Conservation (phyloP, 37 sponge, comb jelly and placozoan genomes). For the Petrosia ficiformis region DNA sequence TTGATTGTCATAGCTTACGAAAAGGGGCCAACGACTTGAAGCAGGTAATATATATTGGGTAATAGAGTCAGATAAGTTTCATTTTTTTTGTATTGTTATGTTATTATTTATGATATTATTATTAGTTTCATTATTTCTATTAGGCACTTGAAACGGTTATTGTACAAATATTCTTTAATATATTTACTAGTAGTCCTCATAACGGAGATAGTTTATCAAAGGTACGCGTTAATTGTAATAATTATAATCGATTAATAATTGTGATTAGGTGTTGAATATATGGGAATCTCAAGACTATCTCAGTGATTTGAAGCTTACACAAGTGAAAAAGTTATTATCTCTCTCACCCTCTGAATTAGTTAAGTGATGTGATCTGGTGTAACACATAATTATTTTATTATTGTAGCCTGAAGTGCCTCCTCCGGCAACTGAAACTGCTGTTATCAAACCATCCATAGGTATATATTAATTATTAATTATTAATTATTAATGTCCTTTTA, state of each 20-base stretch:
- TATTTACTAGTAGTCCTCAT: conserved; percentile 29
- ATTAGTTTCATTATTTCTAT: background rate
- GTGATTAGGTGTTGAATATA: conserved; percentile 77
- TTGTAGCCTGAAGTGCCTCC: background rate
- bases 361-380: background rate
- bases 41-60: conserved; percentile 32
- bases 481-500: background rate
- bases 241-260: background rate
- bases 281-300: conserved; percentile 85
- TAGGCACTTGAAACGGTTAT: conserved; percentile 71
- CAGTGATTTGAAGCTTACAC: conserved; percentile 39
- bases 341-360: background rate
- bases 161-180: conserved; percentile 77
- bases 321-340: background rate
- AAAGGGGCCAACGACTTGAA: conserved; percentile 73
- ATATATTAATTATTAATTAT: no score
- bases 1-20: conserved; percentile 53
- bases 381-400: conserved; percentile 1
- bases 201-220: conserved; percentile 53
- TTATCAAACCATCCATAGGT: background rate
- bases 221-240: conserved; percentile 16
- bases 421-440: background rate
- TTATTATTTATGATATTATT: background rate
- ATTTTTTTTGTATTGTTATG: background rate
- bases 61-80: background rate